Base-by-base conservation (phyloP, 2,797 vertebrate genomes). In the Pseudochirops corinnae region DNA sequence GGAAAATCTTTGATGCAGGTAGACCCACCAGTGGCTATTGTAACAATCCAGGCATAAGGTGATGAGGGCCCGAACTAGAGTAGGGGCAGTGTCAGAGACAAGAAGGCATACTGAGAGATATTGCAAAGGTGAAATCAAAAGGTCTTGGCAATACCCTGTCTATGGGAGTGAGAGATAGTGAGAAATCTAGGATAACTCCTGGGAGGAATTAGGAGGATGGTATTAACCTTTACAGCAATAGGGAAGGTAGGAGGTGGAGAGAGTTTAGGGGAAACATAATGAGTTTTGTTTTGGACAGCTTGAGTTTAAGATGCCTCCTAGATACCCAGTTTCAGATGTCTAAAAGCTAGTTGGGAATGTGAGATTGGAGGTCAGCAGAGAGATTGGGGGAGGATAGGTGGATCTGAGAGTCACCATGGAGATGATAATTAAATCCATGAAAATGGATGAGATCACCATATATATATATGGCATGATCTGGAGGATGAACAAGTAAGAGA, bases 21-120 rank as follows among this genome's bases (percentile, higher is more conserved):
- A 82, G 7, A 82, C 1, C 6, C 7, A 46, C 2, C 21, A 46
- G 0, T 0, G 2, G 18, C 21, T 82, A 46, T 82, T 82, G 0
- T 0, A 82, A 82, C 46, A 46, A 46, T 82, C 74, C 16, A 9
- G 18, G n/a, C 16, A 21, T 28, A 21, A 74, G 14, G 16, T 39
- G n/a, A 74, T 33, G 0, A 39, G 6, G n/a, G 56, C 5, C 67
- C 39, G 18, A 24, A 74, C 2, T 24, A 5, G 67, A 74, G 31
- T 39, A 21, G 67, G 13, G 0, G 18, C 13, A 18, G n/a, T 74
- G 14, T 39, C n/a, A 7, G 2, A 21, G 16, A 74, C 21, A 74
- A 39, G 67, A 11, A 5, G 67, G 6, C 1, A 39, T 39, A 39
- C 21, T 74, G 33, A 67, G 13, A 67, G 33, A 39, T 74, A 18